Evolutionary conservation across 2,888 invertebrate genomes (phyloP), one percentile per base, ranked within the genome.

Genomic region (Dicranocentrus wangi): DNA sequence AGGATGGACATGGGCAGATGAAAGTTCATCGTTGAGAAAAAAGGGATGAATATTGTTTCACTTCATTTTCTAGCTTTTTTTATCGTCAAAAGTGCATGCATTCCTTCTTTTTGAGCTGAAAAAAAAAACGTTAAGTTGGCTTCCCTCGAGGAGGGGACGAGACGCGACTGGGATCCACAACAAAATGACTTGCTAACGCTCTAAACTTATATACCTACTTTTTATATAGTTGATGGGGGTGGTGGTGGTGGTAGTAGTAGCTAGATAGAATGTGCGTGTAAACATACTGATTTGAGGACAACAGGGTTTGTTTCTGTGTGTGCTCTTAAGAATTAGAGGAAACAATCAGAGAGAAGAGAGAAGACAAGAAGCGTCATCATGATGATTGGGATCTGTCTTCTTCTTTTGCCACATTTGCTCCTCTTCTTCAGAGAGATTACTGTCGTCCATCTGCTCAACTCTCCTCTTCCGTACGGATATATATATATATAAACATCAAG

Each of bases 371-470:
- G 47, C 47, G 47, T 55, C 55, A 55, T 55, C 55, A 55, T 55
- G 55, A 55, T 55, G 55, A 55, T 55, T 10, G 55, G 55, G 55
- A 55, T 10, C n/a, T n/a, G n/a, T n/a, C 25, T 23, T 55, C 51
- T 55, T 25, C 43, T 43, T 55, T 55, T 25, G 55, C 55, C 55
- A 55, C 25, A 55, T 55, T n/a, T 55, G 55, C 55, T 55, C 51
- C 55, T 25, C 25, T 17, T 55, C 55, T 17, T 55, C 55, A 23
- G 21, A 19, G 19, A 17, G 17, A 55, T 25, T 10, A 55, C 25
- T 55, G 25, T 55, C 55, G 55, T 55, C 55, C 55, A 55, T 55
- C 55, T 55, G 55, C 25, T 55, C 55, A 55, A 25, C 55, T 55
- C 13, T 55, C 55, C n/a, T 10, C 32, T 32, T 32, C 32, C 32